Evolutionary conservation across 92 coral and sea anemone species (phyloP), one percentile per base, ranked within the genome.

Genomic region (Epizoanthus fatuus): DNA sequence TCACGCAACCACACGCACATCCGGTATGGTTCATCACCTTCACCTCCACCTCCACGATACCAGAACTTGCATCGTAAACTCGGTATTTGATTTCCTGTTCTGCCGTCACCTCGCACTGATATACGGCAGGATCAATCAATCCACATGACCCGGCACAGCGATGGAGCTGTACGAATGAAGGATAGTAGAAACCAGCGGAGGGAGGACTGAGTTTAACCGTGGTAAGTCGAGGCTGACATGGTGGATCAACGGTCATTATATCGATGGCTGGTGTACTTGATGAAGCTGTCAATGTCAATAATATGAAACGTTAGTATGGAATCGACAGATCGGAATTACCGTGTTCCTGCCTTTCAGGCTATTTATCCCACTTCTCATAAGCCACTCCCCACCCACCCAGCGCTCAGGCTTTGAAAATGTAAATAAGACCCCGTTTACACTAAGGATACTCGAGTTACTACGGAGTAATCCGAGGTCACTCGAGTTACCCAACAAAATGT

Each of bases 61-160:
- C 42, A 40, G 7, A 3, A 0, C 19, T 15, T 7, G 35, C 1
- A 8, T 68, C 9, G 10, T 11, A 2, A n/a, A 68, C 4, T 12
- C 4, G 12, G 74, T 37, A 68, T 47, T 19, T 47, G 58, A 71
- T 17, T 47, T 71, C 58, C 25, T 47, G 42, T 71, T 71, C 59
- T 3, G n/a, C 15, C 8, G 4, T n/a, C 16, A 71, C 76, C 39
- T 71, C 76, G 55, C 76, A 71, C 14, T 71, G 76, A 1, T 47
- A 1, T 5, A 71, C 1, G 5, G 2, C 11, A 9, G 75, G 58
- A 4, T 7, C 6, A 1, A 2, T 12, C 1, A 2, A 15, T 14
- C 14, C 37, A 9, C 76, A 71, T 29, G 76, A 71, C 14, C 76
- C 76, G 38, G 25, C 11, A 15, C 76, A 71, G 13, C 76, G 76